Base-by-base conservation (phyloP, 2,113 vertebrate genomes). In the Peromyscus polionotus region DNA sequence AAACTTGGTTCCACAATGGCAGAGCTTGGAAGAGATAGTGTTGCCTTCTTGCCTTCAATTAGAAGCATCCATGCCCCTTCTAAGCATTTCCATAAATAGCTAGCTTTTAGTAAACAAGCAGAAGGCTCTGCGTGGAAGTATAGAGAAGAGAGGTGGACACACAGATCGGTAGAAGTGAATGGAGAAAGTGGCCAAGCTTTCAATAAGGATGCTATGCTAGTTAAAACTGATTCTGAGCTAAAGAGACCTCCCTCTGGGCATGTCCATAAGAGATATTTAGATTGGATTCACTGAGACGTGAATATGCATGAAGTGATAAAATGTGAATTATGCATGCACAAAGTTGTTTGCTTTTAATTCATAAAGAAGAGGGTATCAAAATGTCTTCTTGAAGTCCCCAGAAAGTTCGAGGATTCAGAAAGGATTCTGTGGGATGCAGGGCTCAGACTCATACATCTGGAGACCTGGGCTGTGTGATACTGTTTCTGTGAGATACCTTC, bases 301-400 rank as follows among this genome's bases (percentile, higher is more conserved):
- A 84, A 63, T 31, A 54, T 61, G 39, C 48, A 5, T 84, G 48
- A 93, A 87, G 79, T 92, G 65, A 95, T 73, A 39, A 79, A 86
- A 86, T 84, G 2, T 73, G 33, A 95, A 39, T 59, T 85, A 19
- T 54, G 26, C 39, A 3, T 51, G 24, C 45, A 68, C 54, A 93
- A 63, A 87, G 51, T 12, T 57, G 24, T 13, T 54, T 85, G 36
- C 5, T 88, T 68, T n/a, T 45, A 3, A 90, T 59, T 68, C 33
- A 10, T n/a, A 33, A 28, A 93, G 14, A 96, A 83, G 1, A 68
- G 59, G 0, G 7, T 70, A 68, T 36, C 5, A 20, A 79, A 73
- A 77, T 70, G 63, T 10, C 10, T 93, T 89, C n/a, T 36, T 39
- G 80, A 95, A 80, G 8, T 86, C 24, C 48, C 48, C 20, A 65